phyloP scores from a whole-genome alignment of 2,113 vertebrate species.

The Callospermophilus lateralis region DNA sequence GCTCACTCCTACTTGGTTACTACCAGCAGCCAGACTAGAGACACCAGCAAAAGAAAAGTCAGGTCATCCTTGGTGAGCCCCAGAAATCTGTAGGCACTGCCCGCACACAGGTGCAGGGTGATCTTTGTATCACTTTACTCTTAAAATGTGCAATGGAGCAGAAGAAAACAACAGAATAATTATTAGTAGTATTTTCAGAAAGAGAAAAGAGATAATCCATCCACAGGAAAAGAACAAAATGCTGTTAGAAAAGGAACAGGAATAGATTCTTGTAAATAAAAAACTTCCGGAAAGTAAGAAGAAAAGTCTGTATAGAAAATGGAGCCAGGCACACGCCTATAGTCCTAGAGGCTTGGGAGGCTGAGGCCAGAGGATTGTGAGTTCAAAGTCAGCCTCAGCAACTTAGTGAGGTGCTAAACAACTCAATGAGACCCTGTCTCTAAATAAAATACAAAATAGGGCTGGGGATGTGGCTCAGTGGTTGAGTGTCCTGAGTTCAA shows the following conservation, averaged over 20 bases:
- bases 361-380: rapidly evolving
- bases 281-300: neutral
- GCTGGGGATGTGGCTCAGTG: too few relatives aligned
- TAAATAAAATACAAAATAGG: too few relatives aligned
- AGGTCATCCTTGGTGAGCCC: neutral
- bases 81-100: neutral
- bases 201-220: neutral
- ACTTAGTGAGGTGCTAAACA: too few relatives aligned
- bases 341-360: too few relatives aligned
- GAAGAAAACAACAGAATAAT: conserved; percentile 1
- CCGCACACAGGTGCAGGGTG: too few relatives aligned
- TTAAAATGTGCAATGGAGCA: neutral
- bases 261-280: conserved; percentile 17
- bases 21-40: neutral
- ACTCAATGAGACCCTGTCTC: too few relatives aligned
- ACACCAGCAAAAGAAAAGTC: neutral
- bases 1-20: neutral
- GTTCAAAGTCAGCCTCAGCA: too few relatives aligned
- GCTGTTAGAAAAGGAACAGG: neutral
- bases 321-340: too few relatives aligned
- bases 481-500: too few relatives aligned
- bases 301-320: neutral
- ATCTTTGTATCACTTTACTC: neutral
- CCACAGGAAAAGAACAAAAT: neutral
- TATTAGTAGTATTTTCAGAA: conserved; percentile 10